phyloP scores from a whole-genome alignment of 1,140 invertebrate species.

The Homalodisca vitripennis region DNA sequence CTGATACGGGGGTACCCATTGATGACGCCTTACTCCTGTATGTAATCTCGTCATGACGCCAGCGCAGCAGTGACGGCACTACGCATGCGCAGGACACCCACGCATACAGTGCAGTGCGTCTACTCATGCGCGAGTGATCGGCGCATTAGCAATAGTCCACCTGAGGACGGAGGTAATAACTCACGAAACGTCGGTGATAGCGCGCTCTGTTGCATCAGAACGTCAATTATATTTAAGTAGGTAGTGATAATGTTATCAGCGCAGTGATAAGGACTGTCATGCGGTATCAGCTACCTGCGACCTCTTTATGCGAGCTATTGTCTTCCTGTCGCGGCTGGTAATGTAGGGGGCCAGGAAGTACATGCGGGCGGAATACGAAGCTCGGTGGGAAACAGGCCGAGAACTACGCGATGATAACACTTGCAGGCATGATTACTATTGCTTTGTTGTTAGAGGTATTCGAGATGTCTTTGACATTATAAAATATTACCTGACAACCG shows the following conservation, averaged over 20 bases:
- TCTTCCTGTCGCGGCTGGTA: background rate
- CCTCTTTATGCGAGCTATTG: conserved; percentile 16
- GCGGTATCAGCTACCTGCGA: background rate
- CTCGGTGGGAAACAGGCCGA: background rate
- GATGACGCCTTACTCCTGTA: too few species aligned
- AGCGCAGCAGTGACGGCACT: too few species aligned
- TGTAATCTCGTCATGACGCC: too few species aligned
- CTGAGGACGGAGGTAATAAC: background rate
- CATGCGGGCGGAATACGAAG: background rate
- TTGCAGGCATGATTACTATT: too few species aligned
- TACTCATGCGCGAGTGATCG: too few species aligned
- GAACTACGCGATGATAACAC: background rate
- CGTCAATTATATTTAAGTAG: conserved; percentile 25
- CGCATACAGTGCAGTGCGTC: too few species aligned
- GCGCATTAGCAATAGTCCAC: too few species aligned
- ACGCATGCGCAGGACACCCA: too few species aligned
- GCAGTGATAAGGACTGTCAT: conserved; percentile 6
- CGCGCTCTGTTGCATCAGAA: background rate
- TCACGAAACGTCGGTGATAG: background rate
- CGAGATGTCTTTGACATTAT: too few species aligned
- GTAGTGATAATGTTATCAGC: conserved; percentile 17
- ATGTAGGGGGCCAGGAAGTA: conserved; percentile 8
- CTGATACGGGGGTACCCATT: too few species aligned
- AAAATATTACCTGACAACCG: too few species aligned
- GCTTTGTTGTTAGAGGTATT: too few species aligned